Base-by-base conservation (phyloP, 2,797 vertebrate genomes). In the Centropyge bicolor region DNA sequence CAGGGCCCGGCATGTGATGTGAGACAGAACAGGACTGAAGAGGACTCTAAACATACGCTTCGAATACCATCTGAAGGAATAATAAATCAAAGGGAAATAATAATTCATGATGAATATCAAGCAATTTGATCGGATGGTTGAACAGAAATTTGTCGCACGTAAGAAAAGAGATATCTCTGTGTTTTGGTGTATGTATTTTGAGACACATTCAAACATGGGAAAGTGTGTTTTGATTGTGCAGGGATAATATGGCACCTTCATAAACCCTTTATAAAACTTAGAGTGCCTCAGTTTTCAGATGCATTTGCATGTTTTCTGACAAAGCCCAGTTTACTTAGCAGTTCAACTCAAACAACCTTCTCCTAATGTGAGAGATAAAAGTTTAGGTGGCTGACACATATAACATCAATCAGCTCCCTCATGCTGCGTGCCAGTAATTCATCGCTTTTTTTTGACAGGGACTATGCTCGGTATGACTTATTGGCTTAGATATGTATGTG, bases 401-500 rank as follows among this genome's bases (percentile, higher is more conserved):
- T 79, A 76, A 78, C 84, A 82, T 81, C 77, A 88, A 86, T 91
- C 81, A 72, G 19, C 46, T 69, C 61, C 22, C 27, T 84, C 81
- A 91, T 83, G 81, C 17, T 9, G 7, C 20, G 7, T 86, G 78
- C 70, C 54, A 36, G 78, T 82, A 70, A 81, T 76, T 84, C 61
- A 82, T 66, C 2, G 52, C 62, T 17, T 48, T 64, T 38, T 64
- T 86, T 52, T 78, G 82, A 85, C 84, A 74, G 52, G 20, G 38
- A 74, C 63, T 76, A 70, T 79, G 71, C 59, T 1, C 41, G 40
- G 76, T 51, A 68, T 66, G 76, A 86, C 36, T 78, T 72, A 59
- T 67, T 70, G 65, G 51, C 78, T 82, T 80, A 67, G 61, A 74
- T 60, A 55, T 62, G 56, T 59, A 65, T 46, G 56, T 76, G 65